A percentile compares a stretch with the other conserved stretches of the same genome.
These are phyloP conservation scores for Mastomys natalensis DNA, from an alignment of 2,113 vertebrate genomes.

Conservation along the genomic window DNA sequence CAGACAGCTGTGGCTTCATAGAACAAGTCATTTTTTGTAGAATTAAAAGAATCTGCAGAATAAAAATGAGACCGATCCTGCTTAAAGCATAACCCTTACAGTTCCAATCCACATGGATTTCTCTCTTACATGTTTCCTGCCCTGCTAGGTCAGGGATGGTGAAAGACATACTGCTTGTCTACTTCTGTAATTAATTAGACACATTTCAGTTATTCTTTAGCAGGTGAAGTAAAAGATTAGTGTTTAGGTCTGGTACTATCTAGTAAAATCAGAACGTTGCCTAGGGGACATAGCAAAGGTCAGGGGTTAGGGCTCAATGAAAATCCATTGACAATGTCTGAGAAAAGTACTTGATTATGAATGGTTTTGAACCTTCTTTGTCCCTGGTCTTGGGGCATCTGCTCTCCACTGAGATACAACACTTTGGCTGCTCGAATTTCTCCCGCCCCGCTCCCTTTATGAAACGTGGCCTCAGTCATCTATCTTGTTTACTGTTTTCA, in stretches of 20 bases:
- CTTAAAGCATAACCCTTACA: conserved; percentile 31
- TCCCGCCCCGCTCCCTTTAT: neutral
- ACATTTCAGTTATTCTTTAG: conserved; percentile 53
- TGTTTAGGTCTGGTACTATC: conserved; percentile 22
- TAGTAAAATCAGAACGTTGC: conserved; percentile 67
- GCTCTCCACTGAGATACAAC: neutral
- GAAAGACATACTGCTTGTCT: conserved; percentile 39
- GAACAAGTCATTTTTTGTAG: conserved; percentile 26
- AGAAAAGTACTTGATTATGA: neutral
- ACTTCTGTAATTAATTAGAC: conserved; percentile 50
- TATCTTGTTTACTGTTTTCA: neutral
- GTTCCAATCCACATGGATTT: neutral
- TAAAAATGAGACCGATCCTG: conserved; percentile 1
- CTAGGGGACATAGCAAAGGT: conserved; percentile 28
- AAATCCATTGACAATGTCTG: conserved; percentile 40
- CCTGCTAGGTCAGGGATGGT: neutral
- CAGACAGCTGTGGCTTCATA: conserved; percentile 24
- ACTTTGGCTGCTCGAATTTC: neutral
- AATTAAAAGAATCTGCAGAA: conserved; percentile 60
- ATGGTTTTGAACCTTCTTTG: neutral
- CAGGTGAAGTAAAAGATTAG: conserved; percentile 39
- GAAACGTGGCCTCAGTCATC: conserved; percentile 34
- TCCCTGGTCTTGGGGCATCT: conserved; percentile 25
- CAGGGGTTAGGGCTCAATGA: conserved; percentile 40
- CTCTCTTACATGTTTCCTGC: neutral